phyloP scores from a whole-genome alignment of 2,797 vertebrate genomes.

The Psittacula derbiana region DNA sequence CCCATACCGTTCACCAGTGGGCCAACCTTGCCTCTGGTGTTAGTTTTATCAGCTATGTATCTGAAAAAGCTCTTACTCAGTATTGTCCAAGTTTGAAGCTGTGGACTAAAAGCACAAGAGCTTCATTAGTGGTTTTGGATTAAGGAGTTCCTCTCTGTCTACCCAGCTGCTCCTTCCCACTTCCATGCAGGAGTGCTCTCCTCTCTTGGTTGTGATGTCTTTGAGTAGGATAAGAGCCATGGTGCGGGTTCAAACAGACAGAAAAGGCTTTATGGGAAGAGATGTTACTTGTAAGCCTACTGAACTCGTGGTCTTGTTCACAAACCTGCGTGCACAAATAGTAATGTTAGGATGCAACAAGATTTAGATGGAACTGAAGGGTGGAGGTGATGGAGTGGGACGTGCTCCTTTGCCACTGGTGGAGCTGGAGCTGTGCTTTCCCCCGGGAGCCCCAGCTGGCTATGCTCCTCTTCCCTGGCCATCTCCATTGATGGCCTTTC shows the following conservation, averaged over 20 bases:
- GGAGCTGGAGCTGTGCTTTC: background rate
- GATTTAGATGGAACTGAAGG: background rate
- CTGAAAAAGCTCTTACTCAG: no score
- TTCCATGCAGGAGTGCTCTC: background rate
- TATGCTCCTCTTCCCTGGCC: background rate
- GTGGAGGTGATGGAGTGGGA: background rate
- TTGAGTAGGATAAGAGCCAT: background rate
- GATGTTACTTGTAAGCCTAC: background rate
- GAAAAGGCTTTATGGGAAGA: background rate
- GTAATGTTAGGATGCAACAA: rapidly evolving
- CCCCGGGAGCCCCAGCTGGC: rapidly evolving
- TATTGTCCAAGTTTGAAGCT: background rate
- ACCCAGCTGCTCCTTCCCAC: background rate
- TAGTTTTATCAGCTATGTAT: no score
- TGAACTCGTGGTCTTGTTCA: background rate
- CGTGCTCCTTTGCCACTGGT: background rate
- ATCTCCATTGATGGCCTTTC: background rate
- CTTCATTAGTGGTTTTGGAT: background rate
- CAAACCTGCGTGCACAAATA: background rate
- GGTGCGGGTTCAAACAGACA: background rate
- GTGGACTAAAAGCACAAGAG: background rate
- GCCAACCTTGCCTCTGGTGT: no score
- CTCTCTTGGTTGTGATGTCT: background rate
- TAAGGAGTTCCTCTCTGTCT: background rate
- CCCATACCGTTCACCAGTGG: no score